Evolutionary conservation across 2,888 invertebrate species (phyloP).

Genomic region (Omphaloscelis lunosa): DNA sequence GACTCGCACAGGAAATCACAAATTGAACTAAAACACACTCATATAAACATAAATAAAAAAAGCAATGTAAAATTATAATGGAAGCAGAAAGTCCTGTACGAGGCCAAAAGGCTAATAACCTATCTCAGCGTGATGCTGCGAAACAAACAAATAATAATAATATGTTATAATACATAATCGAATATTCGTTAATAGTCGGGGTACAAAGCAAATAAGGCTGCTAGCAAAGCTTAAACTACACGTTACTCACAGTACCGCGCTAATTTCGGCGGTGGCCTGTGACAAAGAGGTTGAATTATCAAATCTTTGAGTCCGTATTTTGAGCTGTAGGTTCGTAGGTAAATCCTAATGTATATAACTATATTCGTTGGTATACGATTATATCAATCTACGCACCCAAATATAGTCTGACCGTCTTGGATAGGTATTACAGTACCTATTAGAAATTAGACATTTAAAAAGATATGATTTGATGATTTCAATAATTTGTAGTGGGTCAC

Average conservation of each 20-base stretch:
- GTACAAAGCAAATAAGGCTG: conserved; percentile 6
- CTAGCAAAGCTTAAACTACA: conserved; percentile 5
- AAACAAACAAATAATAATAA: no score
- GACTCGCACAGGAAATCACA: no score
- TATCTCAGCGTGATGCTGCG: no score
- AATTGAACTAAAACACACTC: no score
- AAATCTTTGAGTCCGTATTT: neutral
- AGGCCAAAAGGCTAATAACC: no score
- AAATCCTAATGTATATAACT: neutral
- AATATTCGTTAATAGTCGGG: conserved; percentile 32
- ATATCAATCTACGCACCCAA: neutral
- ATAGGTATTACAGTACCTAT: neutral
- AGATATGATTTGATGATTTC: neutral
- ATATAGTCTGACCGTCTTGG: neutral
- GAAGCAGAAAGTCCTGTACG: no score
- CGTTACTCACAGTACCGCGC: neutral
- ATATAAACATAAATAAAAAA: no score
- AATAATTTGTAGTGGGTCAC: neutral
- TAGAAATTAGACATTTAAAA: neutral
- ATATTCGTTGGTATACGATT: neutral
- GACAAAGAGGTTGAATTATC: conserved; percentile 2
- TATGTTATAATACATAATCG: conserved; percentile 6
- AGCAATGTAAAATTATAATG: no score
- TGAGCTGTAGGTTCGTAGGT: neutral
- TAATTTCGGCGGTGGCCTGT: neutral